Base-by-base conservation (phyloP, 1,140 invertebrate genomes). In the Sinonovacula constricta region DNA sequence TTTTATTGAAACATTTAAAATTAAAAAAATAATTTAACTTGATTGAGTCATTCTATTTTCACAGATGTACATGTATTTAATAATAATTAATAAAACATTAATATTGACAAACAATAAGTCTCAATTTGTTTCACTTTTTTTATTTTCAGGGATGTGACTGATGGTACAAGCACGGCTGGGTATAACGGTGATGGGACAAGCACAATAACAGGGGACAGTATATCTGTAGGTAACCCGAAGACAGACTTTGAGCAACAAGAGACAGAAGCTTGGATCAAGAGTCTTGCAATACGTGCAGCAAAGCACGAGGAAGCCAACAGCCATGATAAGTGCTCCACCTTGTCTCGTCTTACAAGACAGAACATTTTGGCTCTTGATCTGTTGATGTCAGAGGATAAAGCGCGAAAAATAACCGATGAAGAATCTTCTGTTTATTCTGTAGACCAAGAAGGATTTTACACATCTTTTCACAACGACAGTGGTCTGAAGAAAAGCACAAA, bases 381-480 rank as follows among this genome's bases (percentile, higher is more conserved):
- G n/a, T 83, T 86, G 78, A 79, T 86, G 68, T 83, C 83, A 22
- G 81, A 85, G 4, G 59, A 33, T 18, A 68, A 60, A 28, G 51
- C 65, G 30, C 62, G 51, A 31, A 57, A 57, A 36, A 24, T 49
- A 26, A 49, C 34, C 14, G 94, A 95, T 49, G 97, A 97, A 90
- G 97, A 95, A 3, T 96, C 95, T 85, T 98, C 97, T 0, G 96
- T 97, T 56, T 98, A 97, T 90, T 98, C 97, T 4, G 97, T 97
- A 86, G 97, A 99, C 88, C 97, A 97, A 15, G 97, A 98, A 91
- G 97, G 97, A 14, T 99, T 98, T 90, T 99, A 98, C 90, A 99
- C 97, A 0, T 98, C 97, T 14, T 98, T 99, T 92, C 97, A 98
- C 88, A 95, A 97, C 92, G 97, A 99, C 90, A 97, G 96, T 69